Evolutionary conservation across 92 coral and sea anemone species (phyloP).

Genomic region (Paramuricea clavata): DNA sequence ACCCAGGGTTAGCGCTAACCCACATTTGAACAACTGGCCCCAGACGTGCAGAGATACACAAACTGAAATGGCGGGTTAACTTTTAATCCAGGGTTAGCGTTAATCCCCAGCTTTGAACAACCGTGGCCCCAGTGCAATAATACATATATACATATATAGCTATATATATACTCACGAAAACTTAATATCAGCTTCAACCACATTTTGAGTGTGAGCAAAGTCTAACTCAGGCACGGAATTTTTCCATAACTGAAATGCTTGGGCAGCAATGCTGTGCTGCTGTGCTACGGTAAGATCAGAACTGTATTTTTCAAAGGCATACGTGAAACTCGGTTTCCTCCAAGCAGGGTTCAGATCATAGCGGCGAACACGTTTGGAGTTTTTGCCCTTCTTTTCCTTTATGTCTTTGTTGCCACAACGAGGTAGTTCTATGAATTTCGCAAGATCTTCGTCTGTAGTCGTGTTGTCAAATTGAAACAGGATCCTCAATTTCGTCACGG

Average conservation of each 20-base stretch:
- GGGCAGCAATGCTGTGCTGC: slow-evolving; percentile 54
- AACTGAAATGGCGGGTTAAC: too few relatives aligned
- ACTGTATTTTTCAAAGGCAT: slow-evolving; percentile 73
- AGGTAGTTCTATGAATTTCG: slow-evolving; percentile 72
- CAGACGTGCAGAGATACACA: too few relatives aligned
- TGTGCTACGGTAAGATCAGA: slow-evolving; percentile 52
- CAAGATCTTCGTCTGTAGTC: slow-evolving; percentile 61
- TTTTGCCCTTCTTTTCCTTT: neutral
- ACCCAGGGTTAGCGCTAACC: too few relatives aligned
- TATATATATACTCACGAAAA: slow-evolving; percentile 66
- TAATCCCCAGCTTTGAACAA: too few relatives aligned
- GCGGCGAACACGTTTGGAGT: neutral
- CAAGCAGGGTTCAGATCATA: slow-evolving; percentile 49
- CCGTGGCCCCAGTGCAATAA: too few relatives aligned
- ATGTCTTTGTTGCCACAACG: slow-evolving; percentile 90
- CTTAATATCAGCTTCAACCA: slow-evolving; percentile 62
- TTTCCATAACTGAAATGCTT: slow-evolving; percentile 82
- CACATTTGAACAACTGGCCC: too few relatives aligned
- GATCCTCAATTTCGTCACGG: slow-evolving; percentile 51
- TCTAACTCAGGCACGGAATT: slow-evolving; percentile 55
- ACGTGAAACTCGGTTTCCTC: slow-evolving; percentile 69
- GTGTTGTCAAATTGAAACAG: slow-evolving; percentile 71
- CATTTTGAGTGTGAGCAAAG: slow-evolving; percentile 53
- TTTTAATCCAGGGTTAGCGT: too few relatives aligned
- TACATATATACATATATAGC: too few relatives aligned